Evolutionary conservation across 2,888 invertebrate genomes (phyloP).

Genomic region (Zaprionus obscuricornis): DNA sequence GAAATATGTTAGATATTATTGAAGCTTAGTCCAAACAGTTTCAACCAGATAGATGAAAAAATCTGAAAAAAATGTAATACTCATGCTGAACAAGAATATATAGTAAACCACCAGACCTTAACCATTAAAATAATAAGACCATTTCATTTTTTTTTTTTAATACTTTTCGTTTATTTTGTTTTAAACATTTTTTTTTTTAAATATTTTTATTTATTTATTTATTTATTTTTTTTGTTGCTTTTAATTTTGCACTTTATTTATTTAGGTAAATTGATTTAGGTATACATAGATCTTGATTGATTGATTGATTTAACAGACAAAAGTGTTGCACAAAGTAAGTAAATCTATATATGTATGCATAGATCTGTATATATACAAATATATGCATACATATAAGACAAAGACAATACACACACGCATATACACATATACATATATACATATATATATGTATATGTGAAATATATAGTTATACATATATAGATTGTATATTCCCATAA

Average conservation of each 20-base stretch:
- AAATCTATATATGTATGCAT: conserved; percentile 6
- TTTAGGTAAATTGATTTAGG: conserved; percentile 71
- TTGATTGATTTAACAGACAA: conserved; percentile 72
- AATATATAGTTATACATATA: conserved; percentile 26
- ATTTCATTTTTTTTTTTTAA: too few species aligned
- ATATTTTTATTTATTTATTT: conserved; percentile 37
- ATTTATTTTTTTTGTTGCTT: conserved; percentile 20
- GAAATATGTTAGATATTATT: too few species aligned
- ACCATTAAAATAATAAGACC: too few species aligned
- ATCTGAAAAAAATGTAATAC: too few species aligned
- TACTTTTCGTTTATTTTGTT: conserved; percentile 31
- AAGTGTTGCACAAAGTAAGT: conserved; percentile 62
- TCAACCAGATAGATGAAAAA: too few species aligned
- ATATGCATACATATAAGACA: conserved; percentile 30
- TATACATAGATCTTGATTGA: conserved; percentile 44
- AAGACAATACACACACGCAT: conserved; percentile 5
- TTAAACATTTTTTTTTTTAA: too few species aligned
- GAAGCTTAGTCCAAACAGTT: too few species aligned
- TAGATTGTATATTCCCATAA: conserved; percentile 42
- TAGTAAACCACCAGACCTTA: too few species aligned
- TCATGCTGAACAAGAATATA: not conserved
- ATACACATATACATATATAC: not conserved
- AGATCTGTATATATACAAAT: conserved; percentile 42
- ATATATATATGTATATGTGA: conserved; percentile 12
- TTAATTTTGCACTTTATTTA: conserved; percentile 68